Evolutionary conservation across 2,888 invertebrate species (phyloP).

Genomic region (Entomobrya proxima): DNA sequence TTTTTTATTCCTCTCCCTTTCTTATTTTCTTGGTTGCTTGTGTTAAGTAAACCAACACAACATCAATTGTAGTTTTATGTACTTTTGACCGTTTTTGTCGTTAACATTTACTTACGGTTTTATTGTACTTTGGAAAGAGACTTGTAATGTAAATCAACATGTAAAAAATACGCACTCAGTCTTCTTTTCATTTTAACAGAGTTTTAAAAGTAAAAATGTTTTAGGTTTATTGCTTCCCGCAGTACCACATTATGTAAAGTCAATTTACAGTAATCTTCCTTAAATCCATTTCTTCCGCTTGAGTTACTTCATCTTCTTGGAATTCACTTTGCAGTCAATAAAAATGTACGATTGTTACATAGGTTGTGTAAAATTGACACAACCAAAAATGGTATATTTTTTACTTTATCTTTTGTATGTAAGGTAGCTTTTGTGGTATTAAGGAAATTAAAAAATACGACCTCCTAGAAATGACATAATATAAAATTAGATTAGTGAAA

Average conservation of each 20-base stretch:
- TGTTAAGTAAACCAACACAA: conserved; percentile 41
- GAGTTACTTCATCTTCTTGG: too few relatives aligned
- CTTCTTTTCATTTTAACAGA: neutral
- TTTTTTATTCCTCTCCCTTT: conserved; percentile 2
- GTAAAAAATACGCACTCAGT: neutral
- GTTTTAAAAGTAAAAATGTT: conserved; percentile 36
- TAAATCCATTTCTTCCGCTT: conserved; percentile 41
- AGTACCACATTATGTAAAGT: conserved; percentile 57
- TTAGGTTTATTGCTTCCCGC: conserved; percentile 52
- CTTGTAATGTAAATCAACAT: neutral
- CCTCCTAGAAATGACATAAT: conserved; percentile 54
- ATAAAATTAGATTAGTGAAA: conserved; percentile 61
- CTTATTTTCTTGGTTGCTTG: conserved; percentile 19
- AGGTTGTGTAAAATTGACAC: too few relatives aligned
- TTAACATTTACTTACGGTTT: conserved; percentile 18
- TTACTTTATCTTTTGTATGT: too few relatives aligned
- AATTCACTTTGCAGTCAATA: too few relatives aligned
- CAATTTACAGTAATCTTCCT: conserved; percentile 53
- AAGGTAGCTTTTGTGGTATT: neutral
- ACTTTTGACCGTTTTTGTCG: conserved; percentile 44
- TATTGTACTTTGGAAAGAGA: conserved; percentile 2
- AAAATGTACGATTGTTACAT: too few relatives aligned
- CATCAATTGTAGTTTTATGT: conserved; percentile 56
- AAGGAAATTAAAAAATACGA: conserved; percentile 62
- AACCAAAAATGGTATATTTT: too few relatives aligned